Evolutionary conservation across 23 tunicate genomes (phyloP).

Genomic region (Aplidium turbinatum): DNA sequence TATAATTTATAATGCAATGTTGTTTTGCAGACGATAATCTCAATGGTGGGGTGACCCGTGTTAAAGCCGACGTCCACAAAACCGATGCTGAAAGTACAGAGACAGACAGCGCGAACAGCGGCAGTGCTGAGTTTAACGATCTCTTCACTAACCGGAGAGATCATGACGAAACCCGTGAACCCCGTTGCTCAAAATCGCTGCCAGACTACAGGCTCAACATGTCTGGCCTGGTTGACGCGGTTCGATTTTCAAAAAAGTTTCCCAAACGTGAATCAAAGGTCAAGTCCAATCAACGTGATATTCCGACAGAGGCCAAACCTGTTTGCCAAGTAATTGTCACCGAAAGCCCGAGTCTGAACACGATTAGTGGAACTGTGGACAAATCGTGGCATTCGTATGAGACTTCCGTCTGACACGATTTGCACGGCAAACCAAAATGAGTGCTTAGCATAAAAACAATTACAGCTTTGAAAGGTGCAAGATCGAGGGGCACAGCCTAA

Average conservation of each 20-base stretch:
- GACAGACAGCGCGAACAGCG: not conserved
- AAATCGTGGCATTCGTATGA: slow-evolving; percentile 37
- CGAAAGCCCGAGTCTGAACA: slow-evolving; percentile 5
- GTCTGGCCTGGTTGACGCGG: too few species aligned
- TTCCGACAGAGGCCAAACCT: not conserved
- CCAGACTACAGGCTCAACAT: too few species aligned
- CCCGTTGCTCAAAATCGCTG: slow-evolving; percentile 7
- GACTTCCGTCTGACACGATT: slow-evolving; percentile 52
- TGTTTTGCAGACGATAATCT: slow-evolving; percentile 17
- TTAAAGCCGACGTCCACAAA: slow-evolving; percentile 16
- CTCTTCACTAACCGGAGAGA: slow-evolving; percentile 11
- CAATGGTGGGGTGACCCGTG: not conserved
- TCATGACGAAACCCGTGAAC: not conserved
- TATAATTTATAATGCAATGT: slow-evolving; percentile 2
- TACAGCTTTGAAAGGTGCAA: too few species aligned
- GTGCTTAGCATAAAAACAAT: too few species aligned
- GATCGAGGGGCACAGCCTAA: too few species aligned
- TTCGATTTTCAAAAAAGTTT: too few species aligned
- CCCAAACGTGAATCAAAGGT: too few species aligned
- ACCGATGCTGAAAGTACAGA: not conserved
- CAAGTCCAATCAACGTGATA: too few species aligned
- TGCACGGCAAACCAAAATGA: too few species aligned
- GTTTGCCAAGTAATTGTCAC: not conserved
- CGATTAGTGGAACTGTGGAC: slow-evolving; percentile 28
- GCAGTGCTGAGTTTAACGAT: not conserved